These are phyloP conservation scores for Sebastes steindachneri DNA, from an alignment of 2,797 vertebrate species.

Conservation along the genomic window DNA sequence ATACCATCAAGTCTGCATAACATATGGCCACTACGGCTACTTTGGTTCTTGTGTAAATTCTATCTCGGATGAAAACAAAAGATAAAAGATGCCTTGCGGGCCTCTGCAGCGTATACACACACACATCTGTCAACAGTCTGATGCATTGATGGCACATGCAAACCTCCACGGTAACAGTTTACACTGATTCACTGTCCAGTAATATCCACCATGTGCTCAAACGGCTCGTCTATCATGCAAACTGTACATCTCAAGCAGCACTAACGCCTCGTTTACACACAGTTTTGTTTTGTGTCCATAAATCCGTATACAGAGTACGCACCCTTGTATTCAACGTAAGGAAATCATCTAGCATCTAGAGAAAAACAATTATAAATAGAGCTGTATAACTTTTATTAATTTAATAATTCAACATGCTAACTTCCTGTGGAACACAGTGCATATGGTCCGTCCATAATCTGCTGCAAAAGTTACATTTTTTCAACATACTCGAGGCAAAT, in stretches of 20 bases:
- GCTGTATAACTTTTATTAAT: no score
- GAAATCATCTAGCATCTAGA: no score
- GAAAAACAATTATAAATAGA: no score
- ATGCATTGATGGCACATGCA: conserved; percentile 26
- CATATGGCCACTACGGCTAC: conserved; percentile 1
- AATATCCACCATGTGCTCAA: conserved; percentile 5
- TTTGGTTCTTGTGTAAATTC: conserved; percentile 13
- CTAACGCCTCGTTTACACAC: not conserved
- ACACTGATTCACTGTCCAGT: conserved; percentile 37
- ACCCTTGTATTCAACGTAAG: no score
- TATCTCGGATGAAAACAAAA: conserved; percentile 26
- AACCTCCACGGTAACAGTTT: conserved; percentile 18
- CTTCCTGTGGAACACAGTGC: no score
- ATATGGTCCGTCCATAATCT: no score
- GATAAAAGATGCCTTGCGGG: not conserved
- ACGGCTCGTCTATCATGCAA: conserved; percentile 19
- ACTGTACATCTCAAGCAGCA: not conserved
- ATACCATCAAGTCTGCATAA: conserved; percentile 6
- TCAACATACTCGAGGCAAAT: no score
- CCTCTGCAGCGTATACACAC: not conserved
- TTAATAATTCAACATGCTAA: no score
- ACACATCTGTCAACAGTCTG: conserved; percentile 28
- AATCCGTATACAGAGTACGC: no score
- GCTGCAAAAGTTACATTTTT: no score
- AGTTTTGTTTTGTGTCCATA: no score